Base-by-base conservation (phyloP, 2,113 vertebrate genomes). In the Lophura nycthemera region DNA sequence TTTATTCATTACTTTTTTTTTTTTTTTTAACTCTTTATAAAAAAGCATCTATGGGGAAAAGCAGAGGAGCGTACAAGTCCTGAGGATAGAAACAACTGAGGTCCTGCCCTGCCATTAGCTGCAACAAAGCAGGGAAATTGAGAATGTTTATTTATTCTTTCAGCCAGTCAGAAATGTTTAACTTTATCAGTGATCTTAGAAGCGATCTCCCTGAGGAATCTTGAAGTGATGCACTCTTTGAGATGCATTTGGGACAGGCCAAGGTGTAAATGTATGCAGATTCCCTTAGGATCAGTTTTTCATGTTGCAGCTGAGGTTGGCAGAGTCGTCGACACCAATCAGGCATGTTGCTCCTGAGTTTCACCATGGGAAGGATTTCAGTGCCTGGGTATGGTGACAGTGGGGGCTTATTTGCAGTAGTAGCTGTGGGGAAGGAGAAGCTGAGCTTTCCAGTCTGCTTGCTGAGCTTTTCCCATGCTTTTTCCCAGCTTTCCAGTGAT, bases 61-160 rank as follows among this genome's bases (percentile, higher is more conserved):
- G 73, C 57, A 66, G 83, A 86, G 65, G 60, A 94, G 43, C 60
- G 59, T 34, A 89, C 5, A 27, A 90, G 81, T 89, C 92, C 85
- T 64, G 52, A 42, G 73, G 85, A 95, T 86, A 95, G 95, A 82
- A 87, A 81, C 88, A 96, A 87, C 75, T 95, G 89, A 93, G 89
- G 91, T 34, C 72, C 66, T 83, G 83, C 80, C 93, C 87, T 24
- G 22, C 90, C 93, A 88, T 77, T 91, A 95, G 83, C 88, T 92
- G 95, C 67, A 78, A 94, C 78, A 69, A 52, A 84, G 78, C 73
- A 71, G 91, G 52, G 67, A 91, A 66, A 63, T 42, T 4, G 14
- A 29, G 54, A 92, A 29, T 4, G 2, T 78, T 82, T 60, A 60
- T 67, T 80, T 91, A 47, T 86, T 86, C 75, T 75, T 48, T 56